phyloP scores from a whole-genome alignment of 2,113 vertebrate genomes.

The Lagopus muta region DNA sequence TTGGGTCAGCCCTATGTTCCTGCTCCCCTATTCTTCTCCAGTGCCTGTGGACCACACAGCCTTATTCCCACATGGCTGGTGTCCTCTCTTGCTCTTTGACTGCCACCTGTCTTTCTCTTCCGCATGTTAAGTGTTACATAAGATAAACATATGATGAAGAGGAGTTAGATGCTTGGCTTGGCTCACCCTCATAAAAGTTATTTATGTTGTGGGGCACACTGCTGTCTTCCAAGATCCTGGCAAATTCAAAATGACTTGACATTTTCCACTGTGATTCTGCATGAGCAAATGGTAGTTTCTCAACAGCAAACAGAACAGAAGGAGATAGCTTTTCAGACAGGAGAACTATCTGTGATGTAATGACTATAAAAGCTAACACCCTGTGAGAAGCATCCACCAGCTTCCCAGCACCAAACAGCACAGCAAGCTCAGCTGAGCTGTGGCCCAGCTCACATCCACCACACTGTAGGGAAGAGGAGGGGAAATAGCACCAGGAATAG shows the following conservation, averaged over 20 bases:
- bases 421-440: neutral
- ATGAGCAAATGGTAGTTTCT: neutral
- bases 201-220: constrained; percentile 33
- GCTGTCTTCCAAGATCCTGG: constrained; percentile 8
- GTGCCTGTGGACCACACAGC: neutral
- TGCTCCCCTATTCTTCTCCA: neutral
- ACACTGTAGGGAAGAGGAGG: accelerated
- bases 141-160: constrained; percentile 54
- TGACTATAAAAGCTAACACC: neutral
- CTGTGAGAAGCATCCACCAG: neutral
- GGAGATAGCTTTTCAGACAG: neutral
- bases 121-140: constrained; percentile 52
- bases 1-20: neutral
- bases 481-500: neutral
- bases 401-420: accelerated
- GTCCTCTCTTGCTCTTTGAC: constrained; percentile 48
- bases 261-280: constrained; percentile 18
- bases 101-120: constrained; percentile 24
- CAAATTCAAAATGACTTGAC: constrained; percentile 37
- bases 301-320: neutral
- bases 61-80: neutral
- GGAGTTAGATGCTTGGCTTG: constrained; percentile 52
- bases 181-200: constrained; percentile 51
- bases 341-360: neutral
- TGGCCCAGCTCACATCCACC: neutral